Conservation (phyloP, 2,113 vertebrate genomes). For the Melanerpes aurifrons region DNA sequence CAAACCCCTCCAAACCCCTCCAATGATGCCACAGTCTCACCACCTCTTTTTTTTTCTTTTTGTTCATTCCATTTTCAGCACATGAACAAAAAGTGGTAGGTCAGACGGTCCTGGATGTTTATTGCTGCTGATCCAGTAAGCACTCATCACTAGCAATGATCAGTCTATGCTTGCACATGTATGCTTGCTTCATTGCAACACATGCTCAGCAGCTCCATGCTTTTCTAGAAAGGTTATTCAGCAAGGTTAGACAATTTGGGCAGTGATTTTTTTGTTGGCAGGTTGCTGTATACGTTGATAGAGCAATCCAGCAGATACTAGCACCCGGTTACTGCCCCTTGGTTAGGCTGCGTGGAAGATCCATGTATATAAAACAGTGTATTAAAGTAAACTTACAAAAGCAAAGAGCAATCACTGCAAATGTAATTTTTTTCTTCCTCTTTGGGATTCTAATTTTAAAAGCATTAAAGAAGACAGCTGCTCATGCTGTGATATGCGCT, state of each 20-base stretch:
- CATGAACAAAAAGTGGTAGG: background rate
- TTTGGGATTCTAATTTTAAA: constrained; percentile 88
- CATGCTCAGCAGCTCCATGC: background rate
- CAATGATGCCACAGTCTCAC: background rate
- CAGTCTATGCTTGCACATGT: background rate
- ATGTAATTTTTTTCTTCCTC: constrained; percentile 82
- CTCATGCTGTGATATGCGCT: constrained; percentile 85
- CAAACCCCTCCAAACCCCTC: too few relatives aligned
- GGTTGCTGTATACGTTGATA: constrained; percentile 57
- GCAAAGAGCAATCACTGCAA: constrained; percentile 84
- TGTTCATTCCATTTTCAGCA: background rate
- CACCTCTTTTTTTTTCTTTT: background rate
- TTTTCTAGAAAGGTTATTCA: constrained; percentile 41
- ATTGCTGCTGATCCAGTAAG: background rate
- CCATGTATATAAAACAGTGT: constrained; percentile 83
- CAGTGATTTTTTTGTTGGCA: constrained; percentile 52
- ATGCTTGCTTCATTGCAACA: background rate
- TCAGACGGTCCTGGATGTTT: background rate
- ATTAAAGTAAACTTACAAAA: constrained; percentile 87
- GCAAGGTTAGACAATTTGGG: constrained; percentile 54
- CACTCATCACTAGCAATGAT: background rate
- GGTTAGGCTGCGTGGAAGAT: constrained; percentile 69
- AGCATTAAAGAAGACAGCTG: constrained; percentile 87
- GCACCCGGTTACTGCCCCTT: constrained; percentile 57
- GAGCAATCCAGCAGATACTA: constrained; percentile 47